Conservation (phyloP, 1,140 invertebrate species). For the Drosophila kanapiae region DNA sequence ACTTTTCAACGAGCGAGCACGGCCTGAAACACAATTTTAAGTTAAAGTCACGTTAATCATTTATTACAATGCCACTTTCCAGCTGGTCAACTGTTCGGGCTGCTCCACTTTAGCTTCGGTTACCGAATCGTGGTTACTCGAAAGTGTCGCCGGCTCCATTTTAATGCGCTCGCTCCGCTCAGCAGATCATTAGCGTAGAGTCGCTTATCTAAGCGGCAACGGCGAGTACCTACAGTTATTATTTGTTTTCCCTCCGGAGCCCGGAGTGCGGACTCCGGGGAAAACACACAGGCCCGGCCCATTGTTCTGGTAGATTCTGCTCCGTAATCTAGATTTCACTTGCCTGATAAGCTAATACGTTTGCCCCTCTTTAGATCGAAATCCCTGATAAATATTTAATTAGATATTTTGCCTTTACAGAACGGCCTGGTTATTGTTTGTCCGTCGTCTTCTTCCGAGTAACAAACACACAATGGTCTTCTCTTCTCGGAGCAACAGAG, state of each 20-base stretch:
- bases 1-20: conserved; percentile 31
- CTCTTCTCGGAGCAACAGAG: conserved; percentile 30
- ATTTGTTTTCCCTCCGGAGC: conserved; percentile 32
- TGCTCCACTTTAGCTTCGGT: conserved; percentile 46
- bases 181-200: conserved; percentile 29
- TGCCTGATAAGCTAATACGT: conserved; percentile 61
- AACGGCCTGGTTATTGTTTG: conserved; percentile 51
- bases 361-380: conserved; percentile 62
- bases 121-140: conserved; percentile 36
- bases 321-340: conserved; percentile 57
- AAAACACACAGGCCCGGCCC: conserved; percentile 38
- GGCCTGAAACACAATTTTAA: conserved; percentile 54
- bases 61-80: conserved; percentile 69
- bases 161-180: conserved; percentile 17
- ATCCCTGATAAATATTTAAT: conserved; percentile 79
- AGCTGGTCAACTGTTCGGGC: conserved; percentile 32
- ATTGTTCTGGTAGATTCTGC: conserved; percentile 42
- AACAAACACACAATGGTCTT: conserved; percentile 37
- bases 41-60: conserved; percentile 71
- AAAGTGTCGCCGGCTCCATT: conserved; percentile 45
- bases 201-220: conserved; percentile 12
- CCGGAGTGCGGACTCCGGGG: neutral
- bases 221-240: conserved; percentile 11
- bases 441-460: conserved; percentile 17
- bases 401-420: conserved; percentile 64